Evolutionary conservation across 2,888 invertebrate genomes (phyloP), one percentile per base, ranked within the genome.

Genomic region (Drosophila tanythrix): DNA sequence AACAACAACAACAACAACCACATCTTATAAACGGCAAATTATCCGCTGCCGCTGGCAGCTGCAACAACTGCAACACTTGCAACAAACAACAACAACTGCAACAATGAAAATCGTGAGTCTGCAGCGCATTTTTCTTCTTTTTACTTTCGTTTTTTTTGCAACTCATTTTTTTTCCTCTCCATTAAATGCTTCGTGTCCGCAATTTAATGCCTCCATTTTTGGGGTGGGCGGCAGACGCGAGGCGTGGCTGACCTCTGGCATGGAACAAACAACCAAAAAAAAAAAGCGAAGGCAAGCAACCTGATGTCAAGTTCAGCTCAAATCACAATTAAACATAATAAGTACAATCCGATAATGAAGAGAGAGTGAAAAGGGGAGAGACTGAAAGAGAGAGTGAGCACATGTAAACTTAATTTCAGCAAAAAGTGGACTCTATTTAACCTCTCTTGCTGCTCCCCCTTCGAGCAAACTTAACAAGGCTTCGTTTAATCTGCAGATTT

Each of bases 221-320:
- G 1, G 51, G 55, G 6, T n/a, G 58, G 48, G 33, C n/a, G 10
- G 21, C 15, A 15, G 43, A 27, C 25, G 31, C 43, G 25, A 60
- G 71, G 78, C 65, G 82, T 76, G 88, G 46, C 71, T 76, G 76
- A 88, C 85, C 88, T 76, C 80, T 88, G 79, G 68, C 68, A 58
- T 59, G 57, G 61, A 68, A 27, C 50, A 18, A 50, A 29, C 3
- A 27, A 29, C 15, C 8, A 35, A 11, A 25, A 10, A 21, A 56
- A 70, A 88, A 88, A 88, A 84, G 89, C 83, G 89, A 84, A 84
- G 83, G 83, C 83, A 77, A 50, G 27, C 53, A 53, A 38, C 29
- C 27, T 31, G 55, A 74, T 70, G 64, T 67, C 81, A 81, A 81
- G 81, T 81, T 83, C 81, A 81, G 64, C 59, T 43, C 81, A 40